These are phyloP conservation scores for Plumapathes pennacea DNA, from an alignment of 92 coral and sea anemone species.

Conservation along the genomic window DNA sequence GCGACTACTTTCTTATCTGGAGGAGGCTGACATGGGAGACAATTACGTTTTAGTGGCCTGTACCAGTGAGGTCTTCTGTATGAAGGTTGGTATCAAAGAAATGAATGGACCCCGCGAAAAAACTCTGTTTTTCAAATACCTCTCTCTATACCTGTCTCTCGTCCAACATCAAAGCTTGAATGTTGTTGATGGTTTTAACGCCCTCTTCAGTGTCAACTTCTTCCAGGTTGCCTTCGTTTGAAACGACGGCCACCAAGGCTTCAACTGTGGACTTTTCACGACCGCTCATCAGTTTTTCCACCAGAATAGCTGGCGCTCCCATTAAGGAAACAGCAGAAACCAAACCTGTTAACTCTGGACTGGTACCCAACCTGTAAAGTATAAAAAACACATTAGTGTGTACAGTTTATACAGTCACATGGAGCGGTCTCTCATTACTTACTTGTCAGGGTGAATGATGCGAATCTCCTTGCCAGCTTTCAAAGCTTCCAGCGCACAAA, in stretches of 20 bases:
- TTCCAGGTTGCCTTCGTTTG: constrained; percentile 24
- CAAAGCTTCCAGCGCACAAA: constrained; percentile 43
- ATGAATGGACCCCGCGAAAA: no score
- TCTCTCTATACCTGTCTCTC: constrained; percentile 23
- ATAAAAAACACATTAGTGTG: no score
- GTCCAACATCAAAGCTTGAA: constrained; percentile 19
- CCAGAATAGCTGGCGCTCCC: constrained; percentile 89
- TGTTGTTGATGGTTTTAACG: constrained; percentile 1
- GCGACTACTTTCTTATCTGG: constrained; percentile 53
- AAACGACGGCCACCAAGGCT: constrained; percentile 41
- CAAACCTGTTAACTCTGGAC: constrained; percentile 48
- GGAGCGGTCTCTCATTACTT: neutral
- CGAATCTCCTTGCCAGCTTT: constrained; percentile 65
- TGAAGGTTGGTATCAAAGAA: neutral
- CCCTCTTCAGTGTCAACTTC: constrained; percentile 37
- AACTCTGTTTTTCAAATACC: no score
- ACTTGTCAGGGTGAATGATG: constrained; percentile 90
- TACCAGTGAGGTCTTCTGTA: no score
- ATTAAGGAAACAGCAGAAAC: constrained; percentile 61
- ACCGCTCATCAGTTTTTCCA: constrained; percentile 68
- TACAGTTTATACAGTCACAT: no score
- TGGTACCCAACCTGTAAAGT: constrained; percentile 62
- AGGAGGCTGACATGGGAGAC: neutral
- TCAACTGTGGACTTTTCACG: constrained; percentile 49
- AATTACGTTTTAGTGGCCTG: no score